phyloP scores from a whole-genome alignment of 2,888 invertebrate genomes.

The Parnassius apollo region DNA sequence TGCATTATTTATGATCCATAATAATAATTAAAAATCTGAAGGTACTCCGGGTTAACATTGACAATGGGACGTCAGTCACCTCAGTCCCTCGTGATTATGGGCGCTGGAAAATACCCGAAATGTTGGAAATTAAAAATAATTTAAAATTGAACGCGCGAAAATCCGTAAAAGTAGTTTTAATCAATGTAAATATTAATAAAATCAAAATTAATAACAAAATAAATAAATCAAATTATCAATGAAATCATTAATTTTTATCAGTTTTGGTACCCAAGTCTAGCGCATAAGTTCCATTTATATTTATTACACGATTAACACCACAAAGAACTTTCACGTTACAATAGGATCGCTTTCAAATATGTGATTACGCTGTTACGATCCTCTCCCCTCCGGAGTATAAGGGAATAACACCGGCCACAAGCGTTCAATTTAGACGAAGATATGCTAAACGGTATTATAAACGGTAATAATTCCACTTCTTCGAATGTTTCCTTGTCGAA shows the following conservation, averaged over 20 bases:
- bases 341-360: slow-evolving; percentile 35
- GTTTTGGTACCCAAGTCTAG: slow-evolving; percentile 13
- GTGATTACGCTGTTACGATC: slow-evolving; percentile 38
- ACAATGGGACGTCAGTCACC: too few species aligned
- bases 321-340: slow-evolving; percentile 39
- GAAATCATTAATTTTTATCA: not conserved
- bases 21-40: too few species aligned
- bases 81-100: too few species aligned
- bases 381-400: slow-evolving; percentile 29
- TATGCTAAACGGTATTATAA: slow-evolving; percentile 37
- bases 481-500: slow-evolving; percentile 32
- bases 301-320: slow-evolving; percentile 44
- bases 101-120: too few species aligned
- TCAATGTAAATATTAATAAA: too few species aligned
- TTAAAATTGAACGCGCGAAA: too few species aligned
- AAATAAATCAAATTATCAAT: too few species aligned
- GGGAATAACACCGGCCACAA: slow-evolving; percentile 27
- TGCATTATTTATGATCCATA: too few species aligned
- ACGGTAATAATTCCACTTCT: slow-evolving; percentile 29
- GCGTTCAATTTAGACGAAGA: slow-evolving; percentile 33
- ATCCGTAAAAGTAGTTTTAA: too few species aligned
- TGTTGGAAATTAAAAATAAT: too few species aligned
- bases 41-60: too few species aligned
- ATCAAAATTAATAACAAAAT: too few species aligned
- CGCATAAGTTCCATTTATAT: slow-evolving; percentile 26